Evolutionary conservation across 2,888 invertebrate species (phyloP).

Genomic region (Ochropleura plecta): DNA sequence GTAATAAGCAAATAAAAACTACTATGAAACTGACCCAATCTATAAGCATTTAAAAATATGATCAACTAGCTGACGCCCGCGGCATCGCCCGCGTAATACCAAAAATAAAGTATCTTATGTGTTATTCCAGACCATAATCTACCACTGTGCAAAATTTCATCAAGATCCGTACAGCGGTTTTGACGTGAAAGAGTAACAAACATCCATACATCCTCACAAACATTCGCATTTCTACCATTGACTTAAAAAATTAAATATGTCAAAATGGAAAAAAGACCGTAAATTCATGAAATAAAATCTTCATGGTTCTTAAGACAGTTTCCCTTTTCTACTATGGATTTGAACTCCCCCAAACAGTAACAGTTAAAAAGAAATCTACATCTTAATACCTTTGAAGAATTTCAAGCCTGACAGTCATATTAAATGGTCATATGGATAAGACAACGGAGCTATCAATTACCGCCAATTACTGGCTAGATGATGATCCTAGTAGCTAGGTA

Average conservation of each 20-base stretch:
- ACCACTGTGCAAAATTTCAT: no score
- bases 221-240: neutral
- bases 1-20: neutral
- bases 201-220: no score
- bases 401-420: conserved; percentile 1
- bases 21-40: neutral
- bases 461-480: conserved; percentile 10
- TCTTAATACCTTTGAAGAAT: conserved; percentile 1
- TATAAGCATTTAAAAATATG: neutral
- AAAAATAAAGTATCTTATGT: no score
- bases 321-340: neutral
- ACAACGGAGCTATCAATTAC: conserved; percentile 24
- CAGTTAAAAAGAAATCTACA: neutral
- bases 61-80: neutral
- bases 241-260: neutral
- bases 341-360: neutral
- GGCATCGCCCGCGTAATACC: no score
- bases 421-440: conserved; percentile 14
- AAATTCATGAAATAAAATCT: neutral
- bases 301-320: neutral
- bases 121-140: no score
- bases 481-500: neutral
- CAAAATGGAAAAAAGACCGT: neutral
- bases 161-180: no score
- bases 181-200: no score